Evolutionary conservation across 2,797 vertebrate species (phyloP).

Genomic region (Stomatorhinus walkeri): DNA sequence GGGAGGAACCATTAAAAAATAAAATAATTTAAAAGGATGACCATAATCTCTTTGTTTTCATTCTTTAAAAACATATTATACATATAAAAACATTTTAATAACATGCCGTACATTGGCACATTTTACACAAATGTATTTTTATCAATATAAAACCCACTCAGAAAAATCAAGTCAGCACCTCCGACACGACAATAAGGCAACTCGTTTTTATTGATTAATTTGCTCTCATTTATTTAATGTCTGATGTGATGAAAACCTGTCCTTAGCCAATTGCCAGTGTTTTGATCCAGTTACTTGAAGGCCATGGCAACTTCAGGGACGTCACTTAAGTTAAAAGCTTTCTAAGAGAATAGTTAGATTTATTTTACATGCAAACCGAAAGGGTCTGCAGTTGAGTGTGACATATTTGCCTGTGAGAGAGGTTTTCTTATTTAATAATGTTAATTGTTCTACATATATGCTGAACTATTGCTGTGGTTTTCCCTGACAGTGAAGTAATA

Average conservation of each 20-base stretch:
- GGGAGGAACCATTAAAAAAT: not conserved
- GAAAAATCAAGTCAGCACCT: not conserved
- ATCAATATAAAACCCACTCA: not conserved
- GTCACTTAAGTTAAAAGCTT: not conserved
- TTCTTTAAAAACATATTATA: not conserved
- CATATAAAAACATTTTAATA: not conserved
- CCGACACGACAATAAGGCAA: not conserved
- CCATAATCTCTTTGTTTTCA: not conserved
- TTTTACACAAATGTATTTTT: not conserved
- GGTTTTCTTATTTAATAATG: not conserved
- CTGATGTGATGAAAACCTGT: not conserved
- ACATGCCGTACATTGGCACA: not conserved
- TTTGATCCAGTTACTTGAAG: not conserved
- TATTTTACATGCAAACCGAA: not conserved
- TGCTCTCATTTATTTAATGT: not conserved
- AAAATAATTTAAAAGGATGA: not conserved
- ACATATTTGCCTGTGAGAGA: not conserved
- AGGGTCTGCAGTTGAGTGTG: not conserved
- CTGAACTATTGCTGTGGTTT: not conserved
- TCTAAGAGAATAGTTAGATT: not conserved
- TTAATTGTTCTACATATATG: not conserved
- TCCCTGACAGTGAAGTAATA: not conserved
- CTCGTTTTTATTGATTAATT: not conserved
- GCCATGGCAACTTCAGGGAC: not conserved
- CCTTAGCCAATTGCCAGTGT: not conserved